Base-by-base conservation (phyloP, 2,797 vertebrate genomes). In the Florisuga fusca region DNA sequence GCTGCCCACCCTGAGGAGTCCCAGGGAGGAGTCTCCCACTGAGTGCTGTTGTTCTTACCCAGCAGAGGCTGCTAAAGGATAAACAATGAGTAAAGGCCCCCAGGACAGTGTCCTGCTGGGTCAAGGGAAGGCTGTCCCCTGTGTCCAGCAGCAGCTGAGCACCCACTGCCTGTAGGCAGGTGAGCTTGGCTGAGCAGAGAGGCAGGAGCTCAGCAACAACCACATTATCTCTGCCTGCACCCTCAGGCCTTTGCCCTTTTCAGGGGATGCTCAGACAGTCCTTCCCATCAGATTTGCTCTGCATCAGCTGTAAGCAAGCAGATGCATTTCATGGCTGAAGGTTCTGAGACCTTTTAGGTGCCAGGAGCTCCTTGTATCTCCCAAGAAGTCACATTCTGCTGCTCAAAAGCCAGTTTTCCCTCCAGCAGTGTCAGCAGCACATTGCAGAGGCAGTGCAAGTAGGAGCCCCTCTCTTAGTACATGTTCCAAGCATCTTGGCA, bases 401-500 rank as follows among this genome's bases (percentile, higher is more conserved):
- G 62, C 74, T 85, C 48, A 66, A 88, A 93, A 89, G 25, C 18
- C 51, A 31, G 12, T 61, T 89, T 79, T 50, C 25, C 8, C 62
- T 92, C 50, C 63, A 73, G 64, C 59, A 90, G 61, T 74, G 61
- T 43, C 84, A 82, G 85, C 85, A 87, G 84, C 79, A 46, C 2
- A 0, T 51, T 84, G 77, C 75, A 96, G 53, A 81, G 41, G 23
- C 50, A 46, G 20, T 13, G 59, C 45, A 62, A 85, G 75, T 63
- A 36, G 46, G 43, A 88, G 67, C 76, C 75, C 46, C 92, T 89
- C 76, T 66, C 50, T 78, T 61, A 87, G 43, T 88, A 87, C 74
- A 75, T 4, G 2, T 89, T 94, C 86, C 84, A 83, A 89, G 73
- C 64, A 90, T 94, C 92, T 74, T 68, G 25, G 80, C 81, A 72